Base-by-base conservation (phyloP, 1,140 invertebrate genomes). In the Paraescarpia echinospica region DNA sequence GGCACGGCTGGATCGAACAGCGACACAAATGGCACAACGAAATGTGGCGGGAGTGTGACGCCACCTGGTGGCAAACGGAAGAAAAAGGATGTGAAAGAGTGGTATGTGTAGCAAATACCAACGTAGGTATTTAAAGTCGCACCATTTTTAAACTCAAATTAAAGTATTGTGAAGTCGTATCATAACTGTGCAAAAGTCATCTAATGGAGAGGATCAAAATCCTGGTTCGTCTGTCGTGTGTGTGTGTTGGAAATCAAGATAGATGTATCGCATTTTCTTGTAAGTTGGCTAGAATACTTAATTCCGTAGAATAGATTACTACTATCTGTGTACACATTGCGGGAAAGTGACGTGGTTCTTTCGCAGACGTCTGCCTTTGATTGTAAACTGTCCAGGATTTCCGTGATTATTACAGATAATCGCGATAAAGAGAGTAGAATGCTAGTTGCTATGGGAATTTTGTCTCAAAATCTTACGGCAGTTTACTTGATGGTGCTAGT, bases 81-180 rank as follows among this genome's bases (percentile, higher is more conserved):
- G 97, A 98, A 96, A 97, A 98, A 98, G 97, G 98, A 98, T 95
- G 97, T 98, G 94, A 98, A 98, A 97, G 98, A 98, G 96, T 98
- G 98, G 98, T 98, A 98, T 96, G 98, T 98, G 90, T 90, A 90
- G 35, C 35, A 31, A 90, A 33, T 77, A 5, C 22, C 59, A 77
- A 77, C 59, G 2, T 27, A 77, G 59, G 59, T 77, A 77, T 77
- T 77, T 77, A 18, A 77, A 77, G 22, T 77, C 59, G 22, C 59
- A 27, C 14, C 27, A 77, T 77, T 77, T 18, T 77, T 41, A 41
- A n/a, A 77, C 59, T 77, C 9, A 31, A 77, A 5, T 77, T 77
- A 77, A 77, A 77, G 59, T 77, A 31, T 31, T 22, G 59, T 77
- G 59, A 31, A 77, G 59, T 77, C 22, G 27, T 77, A 31, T 77